Base-by-base conservation (phyloP, 2,888 invertebrate genomes). In the Lasioglossum marginatum region DNA sequence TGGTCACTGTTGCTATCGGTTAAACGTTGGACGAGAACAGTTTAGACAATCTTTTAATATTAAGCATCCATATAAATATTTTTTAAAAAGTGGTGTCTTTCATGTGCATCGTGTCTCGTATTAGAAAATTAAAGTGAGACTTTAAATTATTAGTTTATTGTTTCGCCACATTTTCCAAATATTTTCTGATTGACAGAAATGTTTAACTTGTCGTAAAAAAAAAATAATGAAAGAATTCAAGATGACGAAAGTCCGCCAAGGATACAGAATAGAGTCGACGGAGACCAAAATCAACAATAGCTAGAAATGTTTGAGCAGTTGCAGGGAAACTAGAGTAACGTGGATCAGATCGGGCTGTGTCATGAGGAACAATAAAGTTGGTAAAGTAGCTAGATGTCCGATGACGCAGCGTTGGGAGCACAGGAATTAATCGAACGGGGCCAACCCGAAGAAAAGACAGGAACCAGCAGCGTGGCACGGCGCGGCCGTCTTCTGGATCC, bases 381-480 rank as follows among this genome's bases (percentile, higher is more conserved):
- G 60, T 27, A 27, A 60, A 27, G 27, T 27, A 60, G 27, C 60
- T 27, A 14, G 60, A 27, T 60, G 60, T 60, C 60, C 14, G 60
- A 60, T 60, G 60, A 60, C 66, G 31, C 66, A 34, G 16, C 66
- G 66, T 8, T 23, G 5, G 72, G 48, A 12, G 19, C 48, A 43
- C 43, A 12, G n/a, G 6, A 43, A 43, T 27, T 40, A 43, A 45
- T 72, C 45, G 72, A 31, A 45, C 72, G 72, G 31, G 72, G 72
- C 72, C 72, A 72, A 45, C 8, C 14, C 45, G 43, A 68, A 68
- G 66, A 68, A 68, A 34, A 68, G 66, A 34, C 66, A 10, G 27
- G 31, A 31, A 63, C 31, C 63, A 14, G 60, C 66, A 23, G 23
- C 52, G 23, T 19, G 31, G 34, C 31, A 34, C 19, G 34, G 14